phyloP scores from a whole-genome alignment of 2,113 vertebrate genomes.

The Eptesicus fuscus region DNA sequence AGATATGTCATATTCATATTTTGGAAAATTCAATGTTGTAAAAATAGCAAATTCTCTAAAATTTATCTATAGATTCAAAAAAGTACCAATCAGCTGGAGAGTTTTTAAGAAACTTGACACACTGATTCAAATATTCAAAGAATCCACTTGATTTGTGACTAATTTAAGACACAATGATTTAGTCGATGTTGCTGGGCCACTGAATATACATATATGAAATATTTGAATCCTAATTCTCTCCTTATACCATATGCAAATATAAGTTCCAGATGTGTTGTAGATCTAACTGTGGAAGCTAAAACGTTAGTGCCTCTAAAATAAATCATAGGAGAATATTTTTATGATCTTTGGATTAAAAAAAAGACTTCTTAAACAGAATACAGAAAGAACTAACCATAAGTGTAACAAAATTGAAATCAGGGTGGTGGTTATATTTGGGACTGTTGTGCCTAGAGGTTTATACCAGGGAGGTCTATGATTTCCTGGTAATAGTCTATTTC shows the following conservation, averaged over 20 bases:
- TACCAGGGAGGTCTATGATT: no score
- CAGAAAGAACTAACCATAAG: neutral
- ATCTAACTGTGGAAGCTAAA: neutral
- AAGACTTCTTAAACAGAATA: neutral
- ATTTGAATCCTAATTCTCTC: neutral
- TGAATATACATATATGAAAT: neutral
- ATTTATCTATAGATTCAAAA: neutral
- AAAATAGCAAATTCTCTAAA: neutral
- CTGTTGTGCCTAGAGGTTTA: neutral
- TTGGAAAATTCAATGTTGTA: neutral
- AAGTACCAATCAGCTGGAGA: neutral
- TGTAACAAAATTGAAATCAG: neutral
- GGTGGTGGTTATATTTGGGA: neutral
- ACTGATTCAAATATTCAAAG: neutral
- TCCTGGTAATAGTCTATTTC: neutral
- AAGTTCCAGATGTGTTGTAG: neutral
- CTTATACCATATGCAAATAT: neutral
- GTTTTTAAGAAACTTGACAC: neutral
- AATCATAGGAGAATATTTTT: neutral
- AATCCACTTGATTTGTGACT: neutral
- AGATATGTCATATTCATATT: neutral
- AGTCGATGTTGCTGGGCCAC: neutral
- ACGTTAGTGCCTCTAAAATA: neutral
- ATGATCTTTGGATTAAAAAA: neutral
- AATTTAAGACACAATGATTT: neutral